A percentile compares a stretch with the other conserved stretches of the same genome.
phyloP scores from a whole-genome alignment of 2,888 invertebrate genomes.

The Erannis defoliaria region DNA sequence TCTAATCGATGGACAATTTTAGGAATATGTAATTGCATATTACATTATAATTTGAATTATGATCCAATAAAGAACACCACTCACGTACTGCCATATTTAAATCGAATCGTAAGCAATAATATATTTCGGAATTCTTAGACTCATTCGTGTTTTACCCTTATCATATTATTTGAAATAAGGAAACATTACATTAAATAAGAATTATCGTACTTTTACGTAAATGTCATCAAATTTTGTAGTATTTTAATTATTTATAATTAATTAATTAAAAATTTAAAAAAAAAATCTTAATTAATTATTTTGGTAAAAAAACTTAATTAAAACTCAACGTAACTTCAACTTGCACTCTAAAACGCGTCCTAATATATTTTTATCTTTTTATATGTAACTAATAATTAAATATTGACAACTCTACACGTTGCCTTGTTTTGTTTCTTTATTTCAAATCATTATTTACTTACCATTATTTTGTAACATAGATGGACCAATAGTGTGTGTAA shows the following conservation, averaged over 20 bases:
- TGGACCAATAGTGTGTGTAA: slow-evolving; percentile 84
- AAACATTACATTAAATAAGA: slow-evolving; percentile 3
- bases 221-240: not conserved
- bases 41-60: slow-evolving; percentile 16
- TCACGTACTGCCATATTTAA: slow-evolving; percentile 54
- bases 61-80: slow-evolving; percentile 57
- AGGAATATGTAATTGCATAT: not conserved
- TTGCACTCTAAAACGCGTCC: too few species aligned
- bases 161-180: slow-evolving; percentile 33
- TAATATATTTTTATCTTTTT: too few species aligned
- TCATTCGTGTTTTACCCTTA: slow-evolving; percentile 18
- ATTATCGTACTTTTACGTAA: not conserved
- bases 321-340: too few species aligned
- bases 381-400: too few species aligned
- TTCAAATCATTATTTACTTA: slow-evolving; percentile 32
- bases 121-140: slow-evolving; percentile 45
- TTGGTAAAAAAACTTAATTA: not conserved
- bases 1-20: slow-evolving; percentile 6
- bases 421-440: slow-evolving; percentile 25
- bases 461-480: slow-evolving; percentile 73
- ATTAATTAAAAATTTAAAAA: too few species aligned
- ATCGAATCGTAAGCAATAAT: slow-evolving; percentile 63
- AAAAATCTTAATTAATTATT: not conserved
- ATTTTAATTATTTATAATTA: too few species aligned
- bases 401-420: not conserved